These are phyloP conservation scores for Calephelis nemesis DNA, from an alignment of 1,140 invertebrate genomes.

Conservation along the genomic window DNA sequence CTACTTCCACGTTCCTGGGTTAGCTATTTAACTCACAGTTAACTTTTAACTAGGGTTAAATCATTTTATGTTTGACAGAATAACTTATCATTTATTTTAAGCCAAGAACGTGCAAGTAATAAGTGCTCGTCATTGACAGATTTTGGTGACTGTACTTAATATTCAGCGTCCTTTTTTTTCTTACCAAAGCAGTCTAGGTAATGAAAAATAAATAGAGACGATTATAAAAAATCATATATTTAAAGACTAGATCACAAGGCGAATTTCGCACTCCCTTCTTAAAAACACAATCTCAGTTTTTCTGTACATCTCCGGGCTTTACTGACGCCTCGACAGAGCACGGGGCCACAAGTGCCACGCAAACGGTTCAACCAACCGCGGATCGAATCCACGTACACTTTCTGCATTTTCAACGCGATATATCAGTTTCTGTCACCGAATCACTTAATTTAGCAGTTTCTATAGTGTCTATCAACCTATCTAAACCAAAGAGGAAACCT, in stretches of 20 bases:
- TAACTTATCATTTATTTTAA: too few species aligned
- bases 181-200: background rate
- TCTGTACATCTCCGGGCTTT: slow-evolving; percentile 62
- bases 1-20: too few species aligned
- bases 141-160: too few species aligned
- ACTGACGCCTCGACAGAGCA: slow-evolving; percentile 40
- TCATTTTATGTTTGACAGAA: too few species aligned
- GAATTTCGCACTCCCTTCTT: slow-evolving; percentile 62
- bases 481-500: slow-evolving; percentile 93
- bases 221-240: slow-evolving; percentile 47
- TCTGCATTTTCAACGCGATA: slow-evolving; percentile 63
- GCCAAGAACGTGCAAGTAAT: too few species aligned
- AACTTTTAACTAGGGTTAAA: too few species aligned
- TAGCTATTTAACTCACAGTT: too few species aligned
- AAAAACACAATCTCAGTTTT: slow-evolving; percentile 59
- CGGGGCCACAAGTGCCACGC: slow-evolving; percentile 42
- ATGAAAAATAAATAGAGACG: background rate
- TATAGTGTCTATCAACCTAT: slow-evolving; percentile 85
- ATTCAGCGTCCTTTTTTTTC: background rate
- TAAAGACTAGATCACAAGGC: slow-evolving; percentile 70
- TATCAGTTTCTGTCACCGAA: slow-evolving; percentile 54
- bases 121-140: too few species aligned
- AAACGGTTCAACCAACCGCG: slow-evolving; percentile 56
- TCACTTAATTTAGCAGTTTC: slow-evolving; percentile 58
- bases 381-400: slow-evolving; percentile 58